Conservation (phyloP, 2,797 vertebrate genomes). For the Sciurus carolinensis region DNA sequence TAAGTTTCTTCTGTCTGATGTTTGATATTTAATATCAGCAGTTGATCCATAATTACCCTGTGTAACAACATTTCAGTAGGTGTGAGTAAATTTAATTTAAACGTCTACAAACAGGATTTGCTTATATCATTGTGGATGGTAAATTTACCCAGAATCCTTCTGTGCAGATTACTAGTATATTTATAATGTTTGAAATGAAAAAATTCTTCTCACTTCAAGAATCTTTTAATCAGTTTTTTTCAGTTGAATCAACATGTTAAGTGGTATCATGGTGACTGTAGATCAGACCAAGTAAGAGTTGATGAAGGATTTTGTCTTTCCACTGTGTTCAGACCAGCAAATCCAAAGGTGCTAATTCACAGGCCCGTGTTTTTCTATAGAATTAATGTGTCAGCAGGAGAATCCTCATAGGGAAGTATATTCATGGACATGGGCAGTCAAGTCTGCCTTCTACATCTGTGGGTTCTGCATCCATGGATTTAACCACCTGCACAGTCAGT, state of each 20-base stretch:
- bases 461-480: not conserved
- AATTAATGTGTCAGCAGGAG: not conserved
- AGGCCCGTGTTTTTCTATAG: not conserved
- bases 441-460: not conserved
- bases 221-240: not conserved
- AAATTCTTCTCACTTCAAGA: not conserved
- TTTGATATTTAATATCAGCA: not conserved
- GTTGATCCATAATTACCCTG: not conserved
- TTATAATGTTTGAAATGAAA: conserved; percentile 18
- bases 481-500: not conserved
- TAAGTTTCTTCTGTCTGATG: not conserved
- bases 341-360: not conserved
- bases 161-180: not conserved
- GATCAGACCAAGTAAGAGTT: not conserved
- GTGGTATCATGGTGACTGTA: not conserved
- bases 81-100: not conserved
- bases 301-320: not conserved
- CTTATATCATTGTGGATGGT: not conserved
- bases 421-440: not conserved
- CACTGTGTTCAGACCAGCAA: not conserved
- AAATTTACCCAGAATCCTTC: not conserved
- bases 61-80: not conserved
- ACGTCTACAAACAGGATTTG: not conserved
- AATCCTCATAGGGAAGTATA: not conserved
- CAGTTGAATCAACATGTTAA: not conserved